These are phyloP conservation scores for Nesogale talazaci DNA, from an alignment of 2,113 vertebrate genomes.

Conservation along the genomic window DNA sequence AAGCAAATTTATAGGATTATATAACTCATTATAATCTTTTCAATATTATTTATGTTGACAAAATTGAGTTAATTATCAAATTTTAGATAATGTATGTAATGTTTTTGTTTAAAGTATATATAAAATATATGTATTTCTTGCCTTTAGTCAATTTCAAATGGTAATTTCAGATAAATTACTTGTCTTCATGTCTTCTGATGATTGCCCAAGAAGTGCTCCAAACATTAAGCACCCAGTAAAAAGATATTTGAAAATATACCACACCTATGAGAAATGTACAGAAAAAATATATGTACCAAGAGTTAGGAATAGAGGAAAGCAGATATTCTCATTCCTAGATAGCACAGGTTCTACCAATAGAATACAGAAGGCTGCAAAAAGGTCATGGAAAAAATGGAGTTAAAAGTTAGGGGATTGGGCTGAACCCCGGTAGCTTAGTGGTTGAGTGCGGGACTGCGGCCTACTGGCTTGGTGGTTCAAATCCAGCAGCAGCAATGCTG, in stretches of 20 bases:
- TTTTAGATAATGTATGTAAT: too few species aligned
- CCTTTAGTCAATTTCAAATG: neutral
- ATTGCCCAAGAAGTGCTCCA: neutral
- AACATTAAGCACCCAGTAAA: neutral
- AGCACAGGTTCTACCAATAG: neutral
- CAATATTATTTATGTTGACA: neutral
- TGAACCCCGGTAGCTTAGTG: too few species aligned
- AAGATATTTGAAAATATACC: neutral
- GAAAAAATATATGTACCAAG: neutral
- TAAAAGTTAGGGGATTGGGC: too few species aligned
- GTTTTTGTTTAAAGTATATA: neutral
- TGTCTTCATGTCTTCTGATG: neutral
- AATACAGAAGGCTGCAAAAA: too few species aligned
- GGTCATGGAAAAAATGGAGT: too few species aligned
- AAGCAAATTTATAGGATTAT: neutral
- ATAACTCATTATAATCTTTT: neutral
- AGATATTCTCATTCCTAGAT: neutral
- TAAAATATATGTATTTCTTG: neutral
- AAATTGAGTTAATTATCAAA: neutral
- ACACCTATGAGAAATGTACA: constrained; percentile 4
- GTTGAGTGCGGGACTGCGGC: too few species aligned
- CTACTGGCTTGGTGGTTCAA: too few species aligned
- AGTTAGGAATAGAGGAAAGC: neutral
- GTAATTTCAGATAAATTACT: neutral
- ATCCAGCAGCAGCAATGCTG: too few species aligned